Base-by-base conservation (phyloP, 2,888 invertebrate species). In the Acleris literana region DNA sequence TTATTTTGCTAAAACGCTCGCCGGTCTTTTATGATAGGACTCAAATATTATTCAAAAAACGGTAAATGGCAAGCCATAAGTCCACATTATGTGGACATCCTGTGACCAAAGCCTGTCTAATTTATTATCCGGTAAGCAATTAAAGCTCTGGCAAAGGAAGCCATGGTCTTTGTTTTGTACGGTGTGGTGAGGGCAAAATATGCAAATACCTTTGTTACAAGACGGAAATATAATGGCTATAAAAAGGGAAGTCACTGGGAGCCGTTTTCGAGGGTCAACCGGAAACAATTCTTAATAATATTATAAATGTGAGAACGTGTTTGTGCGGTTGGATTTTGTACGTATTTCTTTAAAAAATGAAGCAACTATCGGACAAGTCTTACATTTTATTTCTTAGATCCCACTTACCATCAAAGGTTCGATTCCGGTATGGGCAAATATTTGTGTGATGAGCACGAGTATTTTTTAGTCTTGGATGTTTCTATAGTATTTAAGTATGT, bases 61-160 rank as follows among this genome's bases (percentile, higher is more conserved):
- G 5, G n/a, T 17, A 7, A 39, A 46, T 46, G 46, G 16, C 20
- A 55, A 55, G 43, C 55, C 43, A 29, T 59, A 58, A 49, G 29
- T 59, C 49, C 58, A 49, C 49, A 58, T 58, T 49, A 59, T 20
- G 18, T 59, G 54, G 25, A 63, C 25, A 51, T 64, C 59, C 54
- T 48, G 20, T 9, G 33, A 13, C 13, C 22, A 59, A 64, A 54
- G 48, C 48, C 48, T 48, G 64, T 48, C 64, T 48, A 64, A 58
- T 64, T 59, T 54, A 16, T 20, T 48, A 54, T 64, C 64, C 54
- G 59, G 62, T 29, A 16, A 20, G 64, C 59, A 59, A 59, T 59
- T 64, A 59, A 48, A 59, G 39, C 55, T 13, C 48, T 25, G 7
- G 39, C 59, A 48, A 48, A 57, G 63, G 63, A 64, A 59, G 53